Evolutionary conservation across 2,113 vertebrate genomes (phyloP).

Genomic region (Gopherus flavomarginatus): DNA sequence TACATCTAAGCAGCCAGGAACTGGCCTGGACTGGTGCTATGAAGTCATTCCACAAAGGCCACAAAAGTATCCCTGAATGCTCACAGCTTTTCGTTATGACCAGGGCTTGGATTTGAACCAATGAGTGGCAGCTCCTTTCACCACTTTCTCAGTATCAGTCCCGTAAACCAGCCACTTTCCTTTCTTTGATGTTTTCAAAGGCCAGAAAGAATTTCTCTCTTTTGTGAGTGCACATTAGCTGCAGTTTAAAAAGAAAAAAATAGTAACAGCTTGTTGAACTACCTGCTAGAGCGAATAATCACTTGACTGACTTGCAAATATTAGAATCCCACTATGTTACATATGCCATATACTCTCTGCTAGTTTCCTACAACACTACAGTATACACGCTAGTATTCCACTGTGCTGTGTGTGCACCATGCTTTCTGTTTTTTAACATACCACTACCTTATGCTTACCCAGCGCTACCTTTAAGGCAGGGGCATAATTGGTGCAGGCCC

Average conservation of each 20-base stretch:
- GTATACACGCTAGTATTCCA: not conserved
- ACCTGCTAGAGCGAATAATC: not conserved
- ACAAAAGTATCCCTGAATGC: not conserved
- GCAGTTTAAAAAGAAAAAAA: not conserved
- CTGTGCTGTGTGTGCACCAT: not conserved
- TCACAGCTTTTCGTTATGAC: not conserved
- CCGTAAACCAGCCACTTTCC: not conserved
- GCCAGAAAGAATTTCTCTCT: not conserved
- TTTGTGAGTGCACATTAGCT: not conserved
- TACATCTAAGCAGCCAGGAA: not conserved
- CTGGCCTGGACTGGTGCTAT: not conserved
- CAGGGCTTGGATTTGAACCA: not conserved
- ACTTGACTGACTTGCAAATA: not conserved
- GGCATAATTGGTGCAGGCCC: not conserved
- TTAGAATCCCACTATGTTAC: not conserved
- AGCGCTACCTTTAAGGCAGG: not conserved
- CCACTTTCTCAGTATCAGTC: not conserved
- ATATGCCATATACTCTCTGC: not conserved
- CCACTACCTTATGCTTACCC: not conserved
- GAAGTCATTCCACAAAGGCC: not conserved
- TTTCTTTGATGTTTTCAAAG: constrained; percentile 20
- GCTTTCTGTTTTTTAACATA: not conserved
- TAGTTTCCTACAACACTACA: not conserved
- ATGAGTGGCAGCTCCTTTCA: not conserved
- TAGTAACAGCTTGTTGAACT: not conserved